Conservation (phyloP, 2,888 invertebrate genomes). For the Elmis aenea region DNA sequence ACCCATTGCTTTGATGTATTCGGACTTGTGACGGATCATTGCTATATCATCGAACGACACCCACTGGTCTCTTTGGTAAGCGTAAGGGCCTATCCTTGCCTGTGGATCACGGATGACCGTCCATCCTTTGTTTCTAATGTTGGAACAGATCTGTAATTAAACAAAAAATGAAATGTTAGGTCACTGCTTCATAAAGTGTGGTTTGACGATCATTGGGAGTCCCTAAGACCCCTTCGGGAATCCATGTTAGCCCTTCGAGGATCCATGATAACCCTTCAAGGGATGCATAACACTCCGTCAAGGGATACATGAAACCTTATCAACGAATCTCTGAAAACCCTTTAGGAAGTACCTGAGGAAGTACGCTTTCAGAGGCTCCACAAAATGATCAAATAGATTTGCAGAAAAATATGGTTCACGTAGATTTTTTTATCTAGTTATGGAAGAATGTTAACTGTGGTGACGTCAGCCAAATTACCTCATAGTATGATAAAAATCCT, state of each 20-base stretch:
- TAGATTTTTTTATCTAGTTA: conserved; percentile 2
- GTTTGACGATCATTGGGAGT: too few species aligned
- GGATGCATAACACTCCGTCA: too few species aligned
- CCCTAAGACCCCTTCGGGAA: too few species aligned
- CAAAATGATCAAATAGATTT: too few species aligned
- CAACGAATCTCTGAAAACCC: too few species aligned
- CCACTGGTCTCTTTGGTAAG: conserved; percentile 81
- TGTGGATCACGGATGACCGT: conserved; percentile 67
- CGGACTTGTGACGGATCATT: conserved; percentile 78
- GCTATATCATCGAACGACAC: conserved; percentile 86
- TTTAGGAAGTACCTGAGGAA: too few species aligned
- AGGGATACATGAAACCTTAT: too few species aligned
- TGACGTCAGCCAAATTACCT: too few species aligned
- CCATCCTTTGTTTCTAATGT: conserved; percentile 72
- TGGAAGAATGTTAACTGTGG: not conserved
- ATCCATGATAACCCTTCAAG: too few species aligned
- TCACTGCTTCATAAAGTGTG: not conserved
- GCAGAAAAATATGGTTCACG: not conserved
- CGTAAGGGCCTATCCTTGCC: conserved; percentile 84
- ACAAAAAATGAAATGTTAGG: too few species aligned
- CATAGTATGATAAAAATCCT: conserved; percentile 85
- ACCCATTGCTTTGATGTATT: conserved; percentile 72
- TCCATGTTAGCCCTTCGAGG: too few species aligned
- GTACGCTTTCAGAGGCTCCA: too few species aligned
- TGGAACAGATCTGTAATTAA: conserved; percentile 74